Conservation (phyloP, 2,797 vertebrate genomes). For the Buphagus erythrorhynchus region DNA sequence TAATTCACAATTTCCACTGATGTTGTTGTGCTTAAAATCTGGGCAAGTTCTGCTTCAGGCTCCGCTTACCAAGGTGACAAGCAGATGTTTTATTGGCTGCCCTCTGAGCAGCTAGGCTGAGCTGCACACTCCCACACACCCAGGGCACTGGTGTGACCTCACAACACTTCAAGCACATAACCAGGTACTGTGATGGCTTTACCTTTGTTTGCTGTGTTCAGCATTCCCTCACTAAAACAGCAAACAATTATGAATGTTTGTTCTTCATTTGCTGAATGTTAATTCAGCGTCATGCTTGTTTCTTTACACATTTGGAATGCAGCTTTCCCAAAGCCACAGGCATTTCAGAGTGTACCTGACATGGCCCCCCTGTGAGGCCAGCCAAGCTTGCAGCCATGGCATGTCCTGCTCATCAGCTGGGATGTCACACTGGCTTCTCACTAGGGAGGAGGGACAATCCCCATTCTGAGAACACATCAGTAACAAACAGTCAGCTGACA, state of each 20-base stretch:
- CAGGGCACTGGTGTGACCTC: background rate
- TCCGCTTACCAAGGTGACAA: background rate
- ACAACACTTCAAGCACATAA: background rate
- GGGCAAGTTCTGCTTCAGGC: background rate
- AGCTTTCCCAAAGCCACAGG: background rate
- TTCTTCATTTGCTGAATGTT: background rate
- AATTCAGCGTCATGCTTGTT: background rate
- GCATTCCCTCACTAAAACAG: background rate
- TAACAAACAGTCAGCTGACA: background rate
- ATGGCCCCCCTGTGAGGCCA: background rate
- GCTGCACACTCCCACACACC: background rate
- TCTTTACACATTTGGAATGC: background rate
- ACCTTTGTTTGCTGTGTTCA: background rate
- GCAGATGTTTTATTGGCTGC: background rate
- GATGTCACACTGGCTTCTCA: background rate
- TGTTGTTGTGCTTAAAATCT: background rate
- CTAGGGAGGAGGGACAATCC: background rate
- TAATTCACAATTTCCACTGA: background rate
- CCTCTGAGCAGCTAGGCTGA: background rate
- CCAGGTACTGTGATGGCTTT: background rate
- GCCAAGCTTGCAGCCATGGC: background rate
- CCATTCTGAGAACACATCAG: background rate
- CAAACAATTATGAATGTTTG: background rate
- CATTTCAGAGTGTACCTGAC: background rate
- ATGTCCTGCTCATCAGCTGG: too few relatives aligned